Percentiles rank a stretch among this genome's conserved stretches.
phyloP scores from a whole-genome alignment of 2,888 invertebrate species.

The Melipona bicolor region DNA sequence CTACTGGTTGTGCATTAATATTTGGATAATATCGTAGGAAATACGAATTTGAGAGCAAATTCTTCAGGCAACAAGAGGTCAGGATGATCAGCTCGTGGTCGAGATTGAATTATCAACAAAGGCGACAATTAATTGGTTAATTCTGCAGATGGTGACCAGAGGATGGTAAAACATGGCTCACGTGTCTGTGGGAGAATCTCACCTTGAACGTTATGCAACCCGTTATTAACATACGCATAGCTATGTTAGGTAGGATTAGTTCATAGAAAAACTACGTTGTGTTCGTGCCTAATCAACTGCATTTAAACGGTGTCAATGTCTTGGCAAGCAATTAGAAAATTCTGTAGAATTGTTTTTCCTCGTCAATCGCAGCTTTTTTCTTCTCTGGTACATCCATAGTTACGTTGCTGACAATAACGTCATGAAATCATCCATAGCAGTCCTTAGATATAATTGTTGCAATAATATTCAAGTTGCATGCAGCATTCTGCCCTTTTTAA shows the following conservation, averaged over 20 bases:
- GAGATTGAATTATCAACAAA: slow-evolving; percentile 67
- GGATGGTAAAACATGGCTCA: slow-evolving; percentile 46
- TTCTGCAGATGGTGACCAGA: slow-evolving; percentile 46
- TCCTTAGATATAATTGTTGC: too few relatives aligned
- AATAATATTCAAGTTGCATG: too few relatives aligned
- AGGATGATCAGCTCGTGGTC: slow-evolving; percentile 23
- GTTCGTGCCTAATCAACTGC: slow-evolving; percentile 26
- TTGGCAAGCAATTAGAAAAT: slow-evolving; percentile 57
- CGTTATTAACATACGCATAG: slow-evolving; percentile 59
- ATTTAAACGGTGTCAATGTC: slow-evolving; percentile 50
- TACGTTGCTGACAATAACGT: neutral
- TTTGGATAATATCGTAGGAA: neutral
- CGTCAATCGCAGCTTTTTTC: neutral
- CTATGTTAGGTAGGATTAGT: slow-evolving; percentile 53
- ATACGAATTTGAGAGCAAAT: neutral
- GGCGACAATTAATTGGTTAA: slow-evolving; percentile 51
- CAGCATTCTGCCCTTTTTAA: neutral
- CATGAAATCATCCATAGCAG: neutral
- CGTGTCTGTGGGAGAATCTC: slow-evolving; percentile 71
- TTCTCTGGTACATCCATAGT: neutral
- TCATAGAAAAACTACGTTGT: slow-evolving; percentile 37
- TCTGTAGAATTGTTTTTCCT: slow-evolving; percentile 41
- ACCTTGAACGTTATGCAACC: slow-evolving; percentile 79
- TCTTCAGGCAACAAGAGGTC: slow-evolving; percentile 12
- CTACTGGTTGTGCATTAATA: neutral